Base-by-base conservation (phyloP, 2,888 invertebrate genomes). In the Bellardia bayeri region DNA sequence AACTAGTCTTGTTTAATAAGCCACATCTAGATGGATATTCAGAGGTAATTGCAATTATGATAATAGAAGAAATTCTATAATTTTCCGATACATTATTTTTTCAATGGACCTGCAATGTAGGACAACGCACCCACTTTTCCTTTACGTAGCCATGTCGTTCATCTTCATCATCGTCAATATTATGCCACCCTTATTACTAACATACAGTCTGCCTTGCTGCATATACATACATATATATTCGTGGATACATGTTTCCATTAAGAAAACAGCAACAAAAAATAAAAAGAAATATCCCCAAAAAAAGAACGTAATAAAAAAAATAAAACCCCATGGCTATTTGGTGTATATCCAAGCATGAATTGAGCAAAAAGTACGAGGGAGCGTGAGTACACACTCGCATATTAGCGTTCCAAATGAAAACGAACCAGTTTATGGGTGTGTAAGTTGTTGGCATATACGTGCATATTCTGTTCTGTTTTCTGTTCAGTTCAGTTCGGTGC, bases 291-390 rank as follows among this genome's bases (percentile, higher is more conserved):
- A 49, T 45, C 30, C 61, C 49, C 45, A 68, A 76, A 45, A 45
- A 42, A 68, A 30, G 61, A 14, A 69, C 23, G 23, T 23, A 13
- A 40, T 14, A 16, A 40, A 51, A 58, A 14, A 51, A 54, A 14
- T 5, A 11, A 51, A 14, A 58, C 23, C 45, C 63, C 42, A 37
- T 56, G 85, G 54, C 45, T 71, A 14, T 63, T 82, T 80, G 42
- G 68, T 80, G 64, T 69, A 72, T 76, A 84, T 84, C 56, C 85
- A 63, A 85, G 54, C 45, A 63, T 69, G 56, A 68, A 64, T 63
- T 85, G 74, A 74, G 66, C 63, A 54, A 63, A 23, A 33, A 63
- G 2, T n/a, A 30, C 16, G 14, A 11, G 61, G 51, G 58, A 61
- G 49, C 66, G 61, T 30, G 61, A 78, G 64, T 71, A 49, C 71